Evolutionary conservation across 2,113 vertebrate genomes (phyloP).

Genomic region (Aphelocoma coerulescens): DNA sequence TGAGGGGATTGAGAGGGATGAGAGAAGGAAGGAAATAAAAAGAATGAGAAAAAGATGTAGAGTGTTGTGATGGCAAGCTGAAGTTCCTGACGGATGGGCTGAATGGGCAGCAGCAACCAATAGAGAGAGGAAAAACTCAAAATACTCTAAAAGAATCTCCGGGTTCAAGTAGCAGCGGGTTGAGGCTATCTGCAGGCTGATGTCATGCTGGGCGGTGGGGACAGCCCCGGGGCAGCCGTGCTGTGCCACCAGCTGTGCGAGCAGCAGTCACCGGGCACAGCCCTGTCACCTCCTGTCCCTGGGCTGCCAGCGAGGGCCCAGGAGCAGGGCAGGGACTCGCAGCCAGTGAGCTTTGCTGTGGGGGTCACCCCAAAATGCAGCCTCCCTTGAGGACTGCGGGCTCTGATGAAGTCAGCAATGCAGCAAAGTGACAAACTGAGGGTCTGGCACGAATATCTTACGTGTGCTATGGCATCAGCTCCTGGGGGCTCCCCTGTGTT

Average conservation of each 20-base stretch:
- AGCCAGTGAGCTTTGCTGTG: neutral
- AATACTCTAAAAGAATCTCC: neutral
- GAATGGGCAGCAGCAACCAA: neutral
- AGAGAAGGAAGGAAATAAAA: neutral
- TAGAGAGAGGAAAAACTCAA: neutral
- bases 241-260: neutral
- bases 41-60: neutral
- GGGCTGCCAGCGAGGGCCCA: neutral
- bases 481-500: neutral
- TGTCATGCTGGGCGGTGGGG: neutral
- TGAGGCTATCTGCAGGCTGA: neutral
- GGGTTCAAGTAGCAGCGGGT: neutral
- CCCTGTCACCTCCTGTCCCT: neutral
- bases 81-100: neutral
- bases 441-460: neutral
- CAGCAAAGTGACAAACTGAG: neutral
- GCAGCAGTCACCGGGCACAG: neutral
- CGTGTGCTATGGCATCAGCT: neutral
- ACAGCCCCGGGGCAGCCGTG: neutral
- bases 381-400: neutral
- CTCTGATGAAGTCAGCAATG: neutral
- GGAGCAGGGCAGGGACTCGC: accelerated
- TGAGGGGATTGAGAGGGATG: neutral
- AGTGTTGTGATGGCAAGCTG: accelerated
- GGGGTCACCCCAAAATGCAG: neutral